phyloP scores from a whole-genome alignment of 1,140 invertebrate species.

The Arctopsyche grandis region DNA sequence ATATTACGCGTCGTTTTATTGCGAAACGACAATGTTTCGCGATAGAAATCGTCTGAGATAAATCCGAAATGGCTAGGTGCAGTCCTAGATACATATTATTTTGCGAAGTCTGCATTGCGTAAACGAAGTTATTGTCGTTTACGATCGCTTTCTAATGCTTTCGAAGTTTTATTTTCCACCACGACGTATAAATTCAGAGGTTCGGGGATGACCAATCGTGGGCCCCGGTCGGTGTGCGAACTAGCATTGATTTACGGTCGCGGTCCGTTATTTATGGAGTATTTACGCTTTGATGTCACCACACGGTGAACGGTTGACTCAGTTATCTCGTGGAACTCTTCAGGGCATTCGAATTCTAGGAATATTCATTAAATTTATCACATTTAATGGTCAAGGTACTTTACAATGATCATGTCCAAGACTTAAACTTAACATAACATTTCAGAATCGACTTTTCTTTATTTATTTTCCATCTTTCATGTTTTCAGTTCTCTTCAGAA shows the following conservation, averaged over 20 bases:
- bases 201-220: conserved; percentile 40
- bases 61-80: not conserved
- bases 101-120: not conserved
- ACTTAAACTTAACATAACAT: no score
- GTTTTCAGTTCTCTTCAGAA: no score
- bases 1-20: no score
- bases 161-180: not conserved
- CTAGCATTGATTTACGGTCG: conserved; percentile 46
- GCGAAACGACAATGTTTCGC: not conserved
- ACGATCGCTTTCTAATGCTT: not conserved
- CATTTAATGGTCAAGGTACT: no score
- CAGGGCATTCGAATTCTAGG: conserved; percentile 10
- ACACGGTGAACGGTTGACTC: conserved; percentile 14
- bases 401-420: no score
- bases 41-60: not conserved
- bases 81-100: no score
- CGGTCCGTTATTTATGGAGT: conserved; percentile 46
- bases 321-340: conserved; percentile 3
- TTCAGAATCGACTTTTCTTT: no score
- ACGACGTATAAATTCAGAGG: not conserved
- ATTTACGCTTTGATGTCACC: conserved; percentile 50
- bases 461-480: no score
- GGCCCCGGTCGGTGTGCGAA: conserved; percentile 32
- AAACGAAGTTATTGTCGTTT: not conserved
- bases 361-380: not conserved